Conservation (phyloP, 2,797 vertebrate species). For the Bryconaethiops microstoma region DNA sequence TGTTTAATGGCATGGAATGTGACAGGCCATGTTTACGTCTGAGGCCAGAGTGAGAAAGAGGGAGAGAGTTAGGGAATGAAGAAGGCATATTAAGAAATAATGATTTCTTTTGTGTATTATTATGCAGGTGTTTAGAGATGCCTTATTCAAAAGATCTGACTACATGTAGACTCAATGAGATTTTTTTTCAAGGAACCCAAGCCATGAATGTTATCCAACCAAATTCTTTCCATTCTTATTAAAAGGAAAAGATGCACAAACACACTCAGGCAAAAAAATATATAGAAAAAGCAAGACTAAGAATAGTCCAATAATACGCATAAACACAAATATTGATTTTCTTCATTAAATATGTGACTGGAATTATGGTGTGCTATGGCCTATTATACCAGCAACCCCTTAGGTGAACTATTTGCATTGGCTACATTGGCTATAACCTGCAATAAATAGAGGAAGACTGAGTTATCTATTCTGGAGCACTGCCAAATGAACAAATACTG, state of each 20-base stretch:
- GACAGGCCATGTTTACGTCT: conserved; percentile 38
- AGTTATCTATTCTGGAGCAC: not conserved
- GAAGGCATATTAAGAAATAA: not conserved
- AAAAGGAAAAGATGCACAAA: not conserved
- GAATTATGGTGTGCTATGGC: not conserved
- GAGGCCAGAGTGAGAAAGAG: not conserved
- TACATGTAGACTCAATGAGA: not conserved
- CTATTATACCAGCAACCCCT: not conserved
- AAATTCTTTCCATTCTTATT: not conserved
- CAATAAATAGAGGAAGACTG: not conserved
- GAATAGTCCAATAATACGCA: not conserved
- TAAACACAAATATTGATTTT: not conserved
- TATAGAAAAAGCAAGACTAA: not conserved
- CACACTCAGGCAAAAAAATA: not conserved
- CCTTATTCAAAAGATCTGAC: not conserved
- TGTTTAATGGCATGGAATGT: conserved; percentile 49
- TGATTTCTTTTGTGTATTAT: not conserved
- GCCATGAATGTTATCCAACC: not conserved
- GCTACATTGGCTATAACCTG: not conserved
- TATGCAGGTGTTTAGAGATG: not conserved
- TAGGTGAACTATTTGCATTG: not conserved
- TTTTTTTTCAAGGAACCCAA: not conserved
- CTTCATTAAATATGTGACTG: not conserved
- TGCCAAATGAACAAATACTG: not conserved
- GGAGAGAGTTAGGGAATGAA: not conserved